Base-by-base conservation (phyloP, 2,113 vertebrate species). In the Muscicapa adusta region DNA sequence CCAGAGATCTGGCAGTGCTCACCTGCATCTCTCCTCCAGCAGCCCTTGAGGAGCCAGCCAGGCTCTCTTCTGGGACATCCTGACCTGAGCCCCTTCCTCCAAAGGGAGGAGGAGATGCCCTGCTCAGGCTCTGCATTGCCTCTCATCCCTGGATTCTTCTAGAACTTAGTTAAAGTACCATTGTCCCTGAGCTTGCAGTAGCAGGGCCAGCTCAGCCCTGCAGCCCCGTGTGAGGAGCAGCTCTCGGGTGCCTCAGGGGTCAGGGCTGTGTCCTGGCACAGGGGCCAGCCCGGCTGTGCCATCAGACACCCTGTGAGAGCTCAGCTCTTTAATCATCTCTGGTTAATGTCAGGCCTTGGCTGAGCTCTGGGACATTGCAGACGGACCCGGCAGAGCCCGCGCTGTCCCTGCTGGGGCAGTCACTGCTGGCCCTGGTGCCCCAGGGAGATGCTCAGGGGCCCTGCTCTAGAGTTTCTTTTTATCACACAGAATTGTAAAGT, bases 181-280 rank as follows among this genome's bases (percentile, higher is more conserved):
- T 53, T 42, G 33, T 45, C 18, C 20, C 34, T 1, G 6, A 50
- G 48, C 33, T 36, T 20, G 14, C 40, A 36, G 66, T 9, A 36
- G 56, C 14, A 34, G 58, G 34, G 58, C 14, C 63, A 67, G 53
- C 53, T 53, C 20, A 14, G 56, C 23, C 6, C 34, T 22, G 36
- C 33, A 31, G 80, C 4, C 12, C 40, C 0, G 0, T 3, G 36
- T 15, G 13, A 16, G 71, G 38, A 40, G 34, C 61, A 54, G 58
- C 53, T n/a, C 26, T 23, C 0, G 0, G 9, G 10, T 33, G 28
- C 6, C 23, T 19, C 1, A 6, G 50, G 51, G 20, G 23, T 40
- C 47, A 47, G 47, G 9, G 57, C 71, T 40, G 36, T 43, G 58
- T 4, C 2, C 51, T 50, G 61, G 43, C 53, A 40, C 58, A 47